Percentiles rank a stretch among this genome's conserved stretches.
phyloP scores from a whole-genome alignment of 2,113 vertebrate genomes.

The Phrynocephalus versicolor region DNA sequence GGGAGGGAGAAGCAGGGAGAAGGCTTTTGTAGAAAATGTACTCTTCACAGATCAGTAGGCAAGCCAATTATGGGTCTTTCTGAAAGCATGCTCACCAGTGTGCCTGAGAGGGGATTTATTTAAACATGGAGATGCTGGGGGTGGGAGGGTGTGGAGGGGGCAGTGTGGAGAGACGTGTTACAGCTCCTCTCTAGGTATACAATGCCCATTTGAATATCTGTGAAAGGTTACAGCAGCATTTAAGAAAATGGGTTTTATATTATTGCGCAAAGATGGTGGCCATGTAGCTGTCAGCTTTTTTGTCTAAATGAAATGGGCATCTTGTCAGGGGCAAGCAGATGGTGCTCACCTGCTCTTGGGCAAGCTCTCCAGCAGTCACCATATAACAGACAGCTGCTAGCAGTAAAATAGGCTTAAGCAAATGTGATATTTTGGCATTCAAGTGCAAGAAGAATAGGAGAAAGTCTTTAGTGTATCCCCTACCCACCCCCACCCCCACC shows the following conservation, averaged over 20 bases:
- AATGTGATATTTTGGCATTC: slow-evolving; percentile 73
- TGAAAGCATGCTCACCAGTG: slow-evolving; percentile 31
- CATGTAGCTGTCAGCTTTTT: slow-evolving; percentile 48
- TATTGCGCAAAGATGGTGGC: slow-evolving; percentile 60
- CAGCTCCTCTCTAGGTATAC: slow-evolving; percentile 46
- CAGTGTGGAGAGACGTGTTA: slow-evolving; percentile 4
- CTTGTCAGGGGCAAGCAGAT: slow-evolving; percentile 76
- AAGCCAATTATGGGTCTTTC: slow-evolving; percentile 52
- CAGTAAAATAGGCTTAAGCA: slow-evolving; percentile 75
- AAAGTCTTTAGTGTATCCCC: slow-evolving; percentile 56
- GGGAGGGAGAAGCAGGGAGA: slow-evolving; percentile 8
- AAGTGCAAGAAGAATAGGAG: slow-evolving; percentile 65
- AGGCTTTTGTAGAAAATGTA: slow-evolving; percentile 50
- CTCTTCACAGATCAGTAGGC: slow-evolving; percentile 57
- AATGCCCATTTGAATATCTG: slow-evolving; percentile 43
- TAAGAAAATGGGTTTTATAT: slow-evolving; percentile 50
- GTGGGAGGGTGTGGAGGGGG: slow-evolving; percentile 27
- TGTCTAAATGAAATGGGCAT: slow-evolving; percentile 58
- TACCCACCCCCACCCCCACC: slow-evolving; percentile 24
- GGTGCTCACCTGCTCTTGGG: slow-evolving; percentile 81
- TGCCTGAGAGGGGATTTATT: slow-evolving; percentile 28
- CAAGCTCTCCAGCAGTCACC: slow-evolving; percentile 73
- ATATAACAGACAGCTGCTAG: slow-evolving; percentile 80
- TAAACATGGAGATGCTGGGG: slow-evolving; percentile 23
- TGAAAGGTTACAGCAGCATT: slow-evolving; percentile 56